phyloP scores from a whole-genome alignment of 1,140 invertebrate species.

The Caerostris darwini region DNA sequence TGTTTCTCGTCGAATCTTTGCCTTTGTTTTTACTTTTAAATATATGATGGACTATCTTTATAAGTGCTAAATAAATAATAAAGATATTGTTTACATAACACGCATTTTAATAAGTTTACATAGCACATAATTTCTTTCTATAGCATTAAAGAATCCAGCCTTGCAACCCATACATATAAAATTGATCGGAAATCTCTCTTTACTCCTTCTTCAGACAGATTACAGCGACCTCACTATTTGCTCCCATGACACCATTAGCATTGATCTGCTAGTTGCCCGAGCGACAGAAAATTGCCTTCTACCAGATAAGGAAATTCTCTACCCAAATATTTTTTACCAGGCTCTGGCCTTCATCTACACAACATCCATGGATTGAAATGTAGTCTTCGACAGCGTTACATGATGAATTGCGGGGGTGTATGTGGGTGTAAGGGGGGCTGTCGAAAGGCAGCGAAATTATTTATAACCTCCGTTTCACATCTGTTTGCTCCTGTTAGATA shows the following conservation, averaged over 20 bases:
- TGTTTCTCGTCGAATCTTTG: no score
- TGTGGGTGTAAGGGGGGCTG: not conserved
- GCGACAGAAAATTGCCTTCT: slow-evolving; percentile 27
- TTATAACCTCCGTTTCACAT: slow-evolving; percentile 16
- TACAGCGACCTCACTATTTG: not conserved
- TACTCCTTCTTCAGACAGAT: not conserved
- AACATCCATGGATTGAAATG: not conserved
- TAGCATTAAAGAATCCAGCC: no score
- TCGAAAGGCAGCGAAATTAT: not conserved
- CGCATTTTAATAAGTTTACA: no score
- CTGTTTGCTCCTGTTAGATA: not conserved
- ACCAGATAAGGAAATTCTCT: slow-evolving; percentile 23
- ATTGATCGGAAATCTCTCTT: not conserved
- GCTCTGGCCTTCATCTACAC: slow-evolving; percentile 3
- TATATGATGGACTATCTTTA: no score
- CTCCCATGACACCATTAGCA: slow-evolving; percentile 15
- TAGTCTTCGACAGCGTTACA: not conserved
- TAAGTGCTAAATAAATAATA: no score
- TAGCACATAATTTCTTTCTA: no score
- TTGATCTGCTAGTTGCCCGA: slow-evolving; percentile 14
- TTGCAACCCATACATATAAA: not conserved
- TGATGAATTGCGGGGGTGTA: not conserved
- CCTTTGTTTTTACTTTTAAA: no score
- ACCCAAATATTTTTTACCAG: not conserved
- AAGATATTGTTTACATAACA: no score